Evolutionary conservation across 2,888 invertebrate species (phyloP).

Genomic region (Pseudococcus longispinus): DNA sequence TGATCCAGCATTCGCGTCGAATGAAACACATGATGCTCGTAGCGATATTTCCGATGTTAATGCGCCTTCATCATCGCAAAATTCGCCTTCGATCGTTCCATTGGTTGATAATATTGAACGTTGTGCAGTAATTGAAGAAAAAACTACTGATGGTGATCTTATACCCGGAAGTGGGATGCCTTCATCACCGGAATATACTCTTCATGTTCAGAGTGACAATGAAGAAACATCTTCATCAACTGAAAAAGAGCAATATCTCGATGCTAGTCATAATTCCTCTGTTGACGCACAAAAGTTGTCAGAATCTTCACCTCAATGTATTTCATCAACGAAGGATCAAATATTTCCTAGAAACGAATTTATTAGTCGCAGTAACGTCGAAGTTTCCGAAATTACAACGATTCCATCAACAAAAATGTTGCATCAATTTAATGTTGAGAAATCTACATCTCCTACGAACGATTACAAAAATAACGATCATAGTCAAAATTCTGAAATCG

Average conservation of each 20-base stretch:
- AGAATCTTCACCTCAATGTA: neutral
- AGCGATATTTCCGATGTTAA: neutral
- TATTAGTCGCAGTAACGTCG: neutral
- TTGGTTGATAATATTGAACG: neutral
- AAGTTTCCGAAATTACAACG: neutral
- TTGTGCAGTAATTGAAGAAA: neutral
- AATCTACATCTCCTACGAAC: neutral
- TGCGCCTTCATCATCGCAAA: neutral
- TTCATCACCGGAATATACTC: neutral
- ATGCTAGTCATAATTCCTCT: neutral
- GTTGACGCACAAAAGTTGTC: neutral
- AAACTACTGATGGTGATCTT: neutral
- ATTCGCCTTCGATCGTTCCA: neutral
- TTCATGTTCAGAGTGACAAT: neutral
- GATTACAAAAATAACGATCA: neutral
- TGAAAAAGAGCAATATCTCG: neutral
- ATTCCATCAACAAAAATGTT: neutral
- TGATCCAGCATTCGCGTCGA: neutral
- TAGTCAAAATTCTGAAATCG: neutral
- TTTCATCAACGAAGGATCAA: neutral
- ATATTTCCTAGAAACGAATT: neutral
- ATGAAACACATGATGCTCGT: neutral
- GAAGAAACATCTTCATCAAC: neutral
- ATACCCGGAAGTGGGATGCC: neutral
- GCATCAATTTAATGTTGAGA: neutral